phyloP scores from a whole-genome alignment of 2,113 vertebrate species.

The Burhinus oedicnemus region DNA sequence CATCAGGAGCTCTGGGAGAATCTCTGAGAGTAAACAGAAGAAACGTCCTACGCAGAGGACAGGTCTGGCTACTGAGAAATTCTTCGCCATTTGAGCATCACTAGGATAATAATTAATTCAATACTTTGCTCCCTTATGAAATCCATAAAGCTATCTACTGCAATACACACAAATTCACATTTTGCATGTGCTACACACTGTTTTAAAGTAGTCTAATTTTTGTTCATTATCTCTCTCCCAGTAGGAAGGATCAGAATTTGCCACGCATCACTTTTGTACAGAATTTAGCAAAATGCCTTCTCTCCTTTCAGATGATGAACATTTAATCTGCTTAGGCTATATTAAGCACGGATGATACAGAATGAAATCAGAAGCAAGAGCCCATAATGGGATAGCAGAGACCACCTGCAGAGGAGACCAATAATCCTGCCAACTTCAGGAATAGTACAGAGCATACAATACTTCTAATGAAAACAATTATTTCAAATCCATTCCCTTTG shows the following conservation, averaged over 20 bases:
- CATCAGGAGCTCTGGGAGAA: not conserved
- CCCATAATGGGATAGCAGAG: not conserved
- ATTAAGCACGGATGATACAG: not conserved
- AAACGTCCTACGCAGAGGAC: not conserved
- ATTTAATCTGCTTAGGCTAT: not conserved
- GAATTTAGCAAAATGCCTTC: not conserved
- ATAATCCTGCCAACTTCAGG: not conserved
- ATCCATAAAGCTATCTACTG: not conserved
- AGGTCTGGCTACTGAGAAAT: not conserved
- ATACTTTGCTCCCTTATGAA: not conserved
- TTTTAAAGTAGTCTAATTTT: not conserved
- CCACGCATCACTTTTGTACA: not conserved
- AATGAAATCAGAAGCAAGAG: not conserved
- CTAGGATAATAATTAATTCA: not conserved
- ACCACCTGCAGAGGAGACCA: not conserved
- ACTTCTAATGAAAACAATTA: not conserved
- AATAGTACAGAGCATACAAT: not conserved
- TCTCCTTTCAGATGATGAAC: not conserved
- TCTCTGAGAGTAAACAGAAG: not conserved
- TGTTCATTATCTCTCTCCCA: not conserved
- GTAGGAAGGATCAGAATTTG: not conserved
- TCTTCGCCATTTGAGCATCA: not conserved
- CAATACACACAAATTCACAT: not conserved
- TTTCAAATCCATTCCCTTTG: not conserved
- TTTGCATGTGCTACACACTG: accelerated